Evolutionary conservation across 2,797 vertebrate genomes (phyloP).

Genomic region (Petrocephalus sullivani): DNA sequence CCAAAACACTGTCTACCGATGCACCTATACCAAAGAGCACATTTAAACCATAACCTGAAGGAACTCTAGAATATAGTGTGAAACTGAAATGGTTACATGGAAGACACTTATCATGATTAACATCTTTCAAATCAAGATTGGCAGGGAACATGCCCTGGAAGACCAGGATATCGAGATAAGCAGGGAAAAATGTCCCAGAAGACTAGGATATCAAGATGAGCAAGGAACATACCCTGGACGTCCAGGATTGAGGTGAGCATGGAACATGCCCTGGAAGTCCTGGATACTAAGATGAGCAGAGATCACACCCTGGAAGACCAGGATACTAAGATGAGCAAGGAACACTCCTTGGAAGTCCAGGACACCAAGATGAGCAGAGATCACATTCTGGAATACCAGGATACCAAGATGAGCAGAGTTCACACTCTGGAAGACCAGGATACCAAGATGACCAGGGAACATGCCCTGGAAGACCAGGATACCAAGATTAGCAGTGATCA

Average conservation of each 20-base stretch:
- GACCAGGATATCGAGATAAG: no score
- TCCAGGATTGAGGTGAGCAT: no score
- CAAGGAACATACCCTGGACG: not conserved
- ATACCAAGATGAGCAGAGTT: not conserved
- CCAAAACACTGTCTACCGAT: not conserved
- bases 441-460: not conserved
- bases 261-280: no score
- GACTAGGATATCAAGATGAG: no score
- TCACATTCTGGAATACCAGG: no score
- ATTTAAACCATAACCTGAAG: not conserved
- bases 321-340: no score
- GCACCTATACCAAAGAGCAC: not conserved
- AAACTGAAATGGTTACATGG: not conserved
- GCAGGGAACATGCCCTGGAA: no score
- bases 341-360: no score
- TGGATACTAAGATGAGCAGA: not conserved
- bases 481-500: not conserved
- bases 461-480: no score
- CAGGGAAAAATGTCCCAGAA: no score
- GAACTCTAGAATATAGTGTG: not conserved
- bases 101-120: not conserved
- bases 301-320: no score
- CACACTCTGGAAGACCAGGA: not conserved
- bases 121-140: not conserved
- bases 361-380: no score